phyloP scores from a whole-genome alignment of 1,140 invertebrate genomes.

The Neodiprion fabricii region DNA sequence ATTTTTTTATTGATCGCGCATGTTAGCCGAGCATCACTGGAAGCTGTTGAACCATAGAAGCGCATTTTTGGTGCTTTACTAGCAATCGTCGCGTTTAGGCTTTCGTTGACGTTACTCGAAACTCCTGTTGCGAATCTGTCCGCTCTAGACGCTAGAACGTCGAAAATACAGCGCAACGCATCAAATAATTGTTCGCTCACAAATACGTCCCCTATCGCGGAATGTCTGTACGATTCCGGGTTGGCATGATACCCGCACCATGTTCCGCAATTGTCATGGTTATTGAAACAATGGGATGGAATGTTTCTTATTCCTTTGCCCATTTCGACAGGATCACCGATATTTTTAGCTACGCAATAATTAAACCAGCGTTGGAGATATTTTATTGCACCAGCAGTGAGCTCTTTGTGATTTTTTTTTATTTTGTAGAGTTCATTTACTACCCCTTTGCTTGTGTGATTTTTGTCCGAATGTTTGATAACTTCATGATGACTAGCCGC shows the following conservation, averaged over 20 bases:
- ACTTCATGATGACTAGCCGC: slow-evolving; percentile 16
- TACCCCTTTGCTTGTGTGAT: slow-evolving; percentile 21
- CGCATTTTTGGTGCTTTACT: too few species aligned
- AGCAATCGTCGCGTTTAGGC: too few species aligned
- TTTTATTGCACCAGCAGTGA: not conserved
- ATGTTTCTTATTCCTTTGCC: too few species aligned
- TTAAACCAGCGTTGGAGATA: too few species aligned
- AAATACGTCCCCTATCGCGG: not conserved
- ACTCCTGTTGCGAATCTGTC: not conserved
- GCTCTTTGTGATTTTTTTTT: slow-evolving; percentile 12
- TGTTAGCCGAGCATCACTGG: too few species aligned
- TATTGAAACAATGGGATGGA: too few species aligned
- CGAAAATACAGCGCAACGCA: not conserved
- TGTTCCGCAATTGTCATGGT: not conserved
- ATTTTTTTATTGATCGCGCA: too few species aligned
- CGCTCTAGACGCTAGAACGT: not conserved
- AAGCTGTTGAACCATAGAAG: too few species aligned
- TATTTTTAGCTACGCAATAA: too few species aligned
- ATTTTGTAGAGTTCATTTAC: slow-evolving; percentile 18
- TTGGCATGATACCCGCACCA: slow-evolving; percentile 3
- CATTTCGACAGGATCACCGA: too few species aligned
- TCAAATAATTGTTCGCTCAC: not conserved
- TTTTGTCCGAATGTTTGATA: slow-evolving; percentile 19
- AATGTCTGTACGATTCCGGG: slow-evolving; percentile 7
- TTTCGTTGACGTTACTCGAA: too few species aligned